Evolutionary conservation across 1,140 invertebrate genomes (phyloP).

Genomic region (Hermatobates lingyangjiaoensis): DNA sequence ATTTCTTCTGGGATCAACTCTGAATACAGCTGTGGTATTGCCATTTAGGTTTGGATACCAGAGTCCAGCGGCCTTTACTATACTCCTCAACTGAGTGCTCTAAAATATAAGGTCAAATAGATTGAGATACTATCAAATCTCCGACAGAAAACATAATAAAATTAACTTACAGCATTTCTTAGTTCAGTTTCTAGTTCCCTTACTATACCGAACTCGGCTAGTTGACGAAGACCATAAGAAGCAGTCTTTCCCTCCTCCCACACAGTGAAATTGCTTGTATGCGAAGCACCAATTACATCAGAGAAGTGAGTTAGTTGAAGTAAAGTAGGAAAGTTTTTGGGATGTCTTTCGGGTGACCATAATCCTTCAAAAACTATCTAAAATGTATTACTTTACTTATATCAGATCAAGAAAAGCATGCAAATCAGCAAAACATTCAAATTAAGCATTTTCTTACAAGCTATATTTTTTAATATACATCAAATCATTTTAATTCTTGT

Average conservation of each 20-base stretch:
- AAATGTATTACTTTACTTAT: too few relatives aligned
- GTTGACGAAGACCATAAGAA: conserved; percentile 75
- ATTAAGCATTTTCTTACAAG: not conserved
- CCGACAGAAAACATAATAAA: not conserved
- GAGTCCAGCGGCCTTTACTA: conserved; percentile 84
- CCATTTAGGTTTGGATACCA: conserved; percentile 85
- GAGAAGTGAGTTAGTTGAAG: conserved; percentile 90
- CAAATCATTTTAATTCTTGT: not conserved
- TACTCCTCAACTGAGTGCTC: conserved; percentile 63
- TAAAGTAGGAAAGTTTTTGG: conserved; percentile 80
- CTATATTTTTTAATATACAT: not conserved
- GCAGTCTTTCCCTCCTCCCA: conserved; percentile 86
- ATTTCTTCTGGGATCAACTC: conserved; percentile 72
- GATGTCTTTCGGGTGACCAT: conserved; percentile 91
- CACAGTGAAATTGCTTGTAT: conserved; percentile 74
- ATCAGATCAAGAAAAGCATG: conserved; percentile 8
- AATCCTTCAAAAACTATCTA: conserved; percentile 84
- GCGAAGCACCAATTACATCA: conserved; percentile 90
- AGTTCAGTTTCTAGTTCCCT: conserved; percentile 81
- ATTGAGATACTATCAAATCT: not conserved
- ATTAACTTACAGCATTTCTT: conserved; percentile 37
- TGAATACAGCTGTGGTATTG: conserved; percentile 67
- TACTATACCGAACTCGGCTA: conserved; percentile 87
- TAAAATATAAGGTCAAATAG: conserved; percentile 17
- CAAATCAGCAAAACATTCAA: not conserved